Conservation (phyloP, 2,797 vertebrate genomes). For the Cossypha polioptera region DNA sequence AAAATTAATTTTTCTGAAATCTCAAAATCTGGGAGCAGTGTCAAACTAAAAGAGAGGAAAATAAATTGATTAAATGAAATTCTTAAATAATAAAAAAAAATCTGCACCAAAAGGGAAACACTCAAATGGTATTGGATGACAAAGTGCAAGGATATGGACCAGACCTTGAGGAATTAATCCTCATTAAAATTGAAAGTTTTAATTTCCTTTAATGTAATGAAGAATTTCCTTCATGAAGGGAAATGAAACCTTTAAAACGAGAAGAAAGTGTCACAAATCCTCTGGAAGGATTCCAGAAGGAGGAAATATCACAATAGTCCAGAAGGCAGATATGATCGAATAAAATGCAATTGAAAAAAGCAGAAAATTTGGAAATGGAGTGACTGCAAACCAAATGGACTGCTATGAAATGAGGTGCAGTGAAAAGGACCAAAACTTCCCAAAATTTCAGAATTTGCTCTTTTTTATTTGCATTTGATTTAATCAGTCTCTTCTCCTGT, state of each 20-base stretch:
- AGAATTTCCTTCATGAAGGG: neutral
- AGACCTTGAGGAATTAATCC: neutral
- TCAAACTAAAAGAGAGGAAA: too few relatives aligned
- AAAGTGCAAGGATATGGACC: neutral
- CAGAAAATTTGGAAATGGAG: neutral
- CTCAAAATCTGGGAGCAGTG: neutral
- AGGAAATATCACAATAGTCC: neutral
- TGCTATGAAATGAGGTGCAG: neutral
- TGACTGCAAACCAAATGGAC: neutral
- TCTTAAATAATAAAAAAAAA: neutral
- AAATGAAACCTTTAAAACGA: neutral
- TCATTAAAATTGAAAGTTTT: neutral
- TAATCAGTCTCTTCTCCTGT: neutral
- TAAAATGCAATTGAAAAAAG: neutral
- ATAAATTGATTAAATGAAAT: neutral
- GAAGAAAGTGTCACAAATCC: neutral
- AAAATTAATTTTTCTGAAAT: neutral
- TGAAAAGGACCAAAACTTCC: neutral
- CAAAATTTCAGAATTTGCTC: neutral
- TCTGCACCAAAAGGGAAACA: neutral
- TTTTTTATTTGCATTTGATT: neutral
- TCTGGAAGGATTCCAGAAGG: neutral
- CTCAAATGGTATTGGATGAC: neutral
- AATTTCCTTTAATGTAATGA: neutral
- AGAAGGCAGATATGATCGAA: neutral